Percentiles rank a stretch among this genome's conserved stretches.
Evolutionary conservation across 2,113 vertebrate genomes (phyloP).

Genomic region (Centrocercus urophasianus): DNA sequence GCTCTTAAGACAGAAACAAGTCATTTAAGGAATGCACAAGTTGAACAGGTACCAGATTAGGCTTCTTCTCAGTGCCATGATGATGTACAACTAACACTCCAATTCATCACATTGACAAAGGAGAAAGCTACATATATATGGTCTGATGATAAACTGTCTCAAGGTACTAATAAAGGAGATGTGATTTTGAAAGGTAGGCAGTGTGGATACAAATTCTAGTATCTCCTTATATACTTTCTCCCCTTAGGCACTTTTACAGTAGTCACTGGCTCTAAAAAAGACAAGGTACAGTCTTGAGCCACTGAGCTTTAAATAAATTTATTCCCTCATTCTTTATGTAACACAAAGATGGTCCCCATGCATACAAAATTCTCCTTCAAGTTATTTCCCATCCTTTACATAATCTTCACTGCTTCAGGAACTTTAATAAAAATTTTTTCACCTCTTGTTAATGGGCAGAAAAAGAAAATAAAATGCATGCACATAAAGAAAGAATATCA

Average conservation of each 20-base stretch:
- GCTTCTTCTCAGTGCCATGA: background rate
- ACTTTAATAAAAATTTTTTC: background rate
- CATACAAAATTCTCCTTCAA: background rate
- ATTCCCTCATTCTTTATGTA: background rate
- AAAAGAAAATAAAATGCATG: background rate
- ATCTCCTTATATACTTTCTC: background rate
- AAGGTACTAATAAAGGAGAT: background rate
- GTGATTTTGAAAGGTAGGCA: background rate
- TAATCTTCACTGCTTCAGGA: background rate
- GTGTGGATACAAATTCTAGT: background rate
- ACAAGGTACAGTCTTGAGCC: background rate
- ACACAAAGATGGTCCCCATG: background rate
- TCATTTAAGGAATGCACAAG: background rate
- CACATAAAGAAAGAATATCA: background rate
- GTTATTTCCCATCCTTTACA: background rate
- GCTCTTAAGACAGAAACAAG: background rate
- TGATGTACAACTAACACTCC: background rate
- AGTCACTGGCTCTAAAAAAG: background rate
- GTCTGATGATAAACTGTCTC: background rate
- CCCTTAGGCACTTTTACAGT: background rate
- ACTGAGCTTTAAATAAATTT: background rate
- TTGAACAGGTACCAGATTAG: background rate
- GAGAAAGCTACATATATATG: fast-evolving
- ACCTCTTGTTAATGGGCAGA: background rate
- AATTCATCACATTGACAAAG: background rate